Percentiles rank a stretch among this genome's conserved stretches.
Conservation (phyloP, 2,113 vertebrate genomes). For the Festucalex cinctus region DNA sequence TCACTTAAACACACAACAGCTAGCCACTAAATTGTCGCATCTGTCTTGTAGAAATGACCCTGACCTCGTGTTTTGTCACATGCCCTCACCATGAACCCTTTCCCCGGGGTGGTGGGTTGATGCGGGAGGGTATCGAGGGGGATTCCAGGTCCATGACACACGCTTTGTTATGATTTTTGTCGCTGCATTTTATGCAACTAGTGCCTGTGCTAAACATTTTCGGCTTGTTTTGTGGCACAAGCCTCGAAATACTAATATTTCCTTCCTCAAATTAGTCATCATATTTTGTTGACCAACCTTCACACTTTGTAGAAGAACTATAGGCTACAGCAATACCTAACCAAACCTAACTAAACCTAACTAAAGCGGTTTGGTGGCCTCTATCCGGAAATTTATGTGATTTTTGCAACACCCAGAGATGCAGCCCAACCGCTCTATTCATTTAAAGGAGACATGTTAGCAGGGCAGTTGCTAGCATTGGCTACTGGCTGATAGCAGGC, state of each 20-base stretch:
- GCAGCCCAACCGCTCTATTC: too few species aligned
- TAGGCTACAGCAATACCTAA: too few species aligned
- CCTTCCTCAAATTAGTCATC: not conserved
- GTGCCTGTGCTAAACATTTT: not conserved
- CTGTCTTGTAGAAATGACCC: conserved; percentile 4
- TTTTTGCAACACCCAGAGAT: too few species aligned
- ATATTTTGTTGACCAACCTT: not conserved
- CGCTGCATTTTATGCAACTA: not conserved
- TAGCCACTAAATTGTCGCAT: conserved; percentile 4
- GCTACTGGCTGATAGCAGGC: too few species aligned
- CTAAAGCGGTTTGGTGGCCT: not conserved
- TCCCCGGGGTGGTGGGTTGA: not conserved
- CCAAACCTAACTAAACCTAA: too few species aligned
- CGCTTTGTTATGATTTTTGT: not conserved
- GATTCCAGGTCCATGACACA: not conserved
- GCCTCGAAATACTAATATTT: not conserved
- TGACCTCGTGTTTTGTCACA: not conserved
- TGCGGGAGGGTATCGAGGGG: not conserved
- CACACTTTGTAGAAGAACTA: not conserved
- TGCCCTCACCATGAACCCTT: conserved; percentile 1
- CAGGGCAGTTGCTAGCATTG: too few species aligned
- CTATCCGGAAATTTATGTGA: too few species aligned
- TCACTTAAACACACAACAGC: not conserved
- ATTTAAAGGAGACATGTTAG: too few species aligned
- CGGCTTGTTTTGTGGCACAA: not conserved